Percentiles rank a stretch among this genome's conserved stretches.
These are phyloP conservation scores for Prunella himalayana DNA, from an alignment of 2,113 vertebrate genomes.

Conservation along the genomic window DNA sequence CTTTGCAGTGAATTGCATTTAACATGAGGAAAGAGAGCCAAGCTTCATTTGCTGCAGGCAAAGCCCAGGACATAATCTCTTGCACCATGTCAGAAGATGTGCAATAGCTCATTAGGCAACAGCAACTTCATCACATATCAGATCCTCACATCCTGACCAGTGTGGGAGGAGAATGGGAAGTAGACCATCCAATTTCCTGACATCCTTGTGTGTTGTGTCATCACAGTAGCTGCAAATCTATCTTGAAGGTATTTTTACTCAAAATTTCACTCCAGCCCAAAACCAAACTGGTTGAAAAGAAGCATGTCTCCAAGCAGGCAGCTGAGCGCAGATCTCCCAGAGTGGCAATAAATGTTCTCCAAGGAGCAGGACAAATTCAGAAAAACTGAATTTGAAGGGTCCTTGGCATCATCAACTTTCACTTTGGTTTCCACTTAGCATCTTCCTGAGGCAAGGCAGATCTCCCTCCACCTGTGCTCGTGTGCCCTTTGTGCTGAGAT, in stretches of 20 bases:
- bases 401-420: not conserved
- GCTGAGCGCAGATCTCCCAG: not conserved
- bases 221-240: not conserved
- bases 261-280: not conserved
- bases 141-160: not conserved
- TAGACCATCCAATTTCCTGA: not conserved
- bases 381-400: not conserved
- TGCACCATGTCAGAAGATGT: not conserved
- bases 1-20: not conserved
- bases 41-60: slow-evolving; percentile 1
- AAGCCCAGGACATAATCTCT: not conserved
- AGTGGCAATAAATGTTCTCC: not conserved
- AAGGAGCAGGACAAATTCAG: not conserved
- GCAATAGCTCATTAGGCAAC: slow-evolving; percentile 15
- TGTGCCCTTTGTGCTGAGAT: slow-evolving; percentile 40
- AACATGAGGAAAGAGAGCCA: not conserved
- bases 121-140: not conserved
- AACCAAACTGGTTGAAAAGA: not conserved
- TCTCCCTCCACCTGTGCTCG: not conserved
- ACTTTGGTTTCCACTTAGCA: not conserved
- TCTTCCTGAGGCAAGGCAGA: not conserved
- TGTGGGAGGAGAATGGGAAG: not conserved
- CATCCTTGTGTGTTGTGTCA: not conserved
- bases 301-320: not conserved
- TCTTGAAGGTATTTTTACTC: slow-evolving; percentile 7